phyloP scores from a whole-genome alignment of 2,888 invertebrate genomes.

The Dryococelus australis region DNA sequence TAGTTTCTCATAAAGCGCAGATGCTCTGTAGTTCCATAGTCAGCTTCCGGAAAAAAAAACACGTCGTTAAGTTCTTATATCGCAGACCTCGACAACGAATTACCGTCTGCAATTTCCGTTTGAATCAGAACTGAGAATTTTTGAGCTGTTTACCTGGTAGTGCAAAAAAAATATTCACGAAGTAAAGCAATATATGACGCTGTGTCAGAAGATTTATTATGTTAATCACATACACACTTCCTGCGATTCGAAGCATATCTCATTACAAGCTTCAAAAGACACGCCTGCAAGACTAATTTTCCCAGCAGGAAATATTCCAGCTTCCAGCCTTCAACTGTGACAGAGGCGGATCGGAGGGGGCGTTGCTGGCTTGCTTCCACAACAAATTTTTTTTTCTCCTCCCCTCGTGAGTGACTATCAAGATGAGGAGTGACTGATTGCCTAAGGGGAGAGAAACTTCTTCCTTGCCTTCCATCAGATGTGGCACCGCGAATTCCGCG shows the following conservation, averaged over 20 bases:
- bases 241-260: neutral
- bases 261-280: neutral
- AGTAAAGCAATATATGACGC: no score
- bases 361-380: neutral
- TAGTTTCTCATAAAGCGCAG: no score
- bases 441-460: neutral
- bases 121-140: no score
- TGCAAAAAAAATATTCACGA: no score
- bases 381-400: neutral
- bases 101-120: no score
- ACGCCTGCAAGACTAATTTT: neutral
- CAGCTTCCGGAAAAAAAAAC: no score
- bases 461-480: neutral
- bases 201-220: no score
- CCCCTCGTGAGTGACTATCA: neutral
- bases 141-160: no score
- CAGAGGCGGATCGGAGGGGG: neutral
- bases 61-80: no score
- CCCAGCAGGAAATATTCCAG: neutral
- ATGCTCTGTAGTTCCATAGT: no score
- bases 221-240: no score
- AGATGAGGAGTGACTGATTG: neutral
- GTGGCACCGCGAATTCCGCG: neutral
- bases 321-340: constrained; percentile 6
- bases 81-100: no score